A percentile compares a stretch with the other conserved stretches of the same genome.
These are phyloP conservation scores for Terrapene triunguis DNA, from an alignment of 2,113 vertebrate genomes.

Conservation along the genomic window DNA sequence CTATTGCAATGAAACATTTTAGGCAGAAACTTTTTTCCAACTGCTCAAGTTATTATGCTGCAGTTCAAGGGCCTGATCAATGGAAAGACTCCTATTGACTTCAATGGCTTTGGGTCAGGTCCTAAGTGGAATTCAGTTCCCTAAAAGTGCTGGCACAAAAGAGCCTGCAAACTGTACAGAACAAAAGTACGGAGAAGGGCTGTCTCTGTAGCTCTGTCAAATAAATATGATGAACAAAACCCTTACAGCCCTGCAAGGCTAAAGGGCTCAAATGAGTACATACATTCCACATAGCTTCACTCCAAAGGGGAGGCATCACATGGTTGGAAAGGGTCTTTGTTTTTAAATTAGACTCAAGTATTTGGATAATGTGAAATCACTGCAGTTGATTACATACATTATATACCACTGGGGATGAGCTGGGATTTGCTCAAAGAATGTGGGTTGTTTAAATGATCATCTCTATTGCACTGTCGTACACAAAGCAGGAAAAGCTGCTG, in stretches of 20 bases:
- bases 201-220: background rate
- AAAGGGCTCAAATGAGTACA: slow-evolving; percentile 17
- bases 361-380: background rate
- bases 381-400: background rate
- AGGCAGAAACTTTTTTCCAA: slow-evolving; percentile 26
- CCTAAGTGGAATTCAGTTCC: background rate
- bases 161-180: slow-evolving; percentile 10
- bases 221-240: slow-evolving; percentile 39
- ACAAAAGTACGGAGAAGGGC: background rate
- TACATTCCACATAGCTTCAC: background rate
- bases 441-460: background rate
- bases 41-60: background rate
- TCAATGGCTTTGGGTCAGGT: slow-evolving; percentile 30
- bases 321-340: background rate
- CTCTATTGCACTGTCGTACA: background rate
- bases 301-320: background rate
- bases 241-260: slow-evolving; percentile 35
- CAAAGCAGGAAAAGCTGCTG: background rate
- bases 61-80: slow-evolving; percentile 55
- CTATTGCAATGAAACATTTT: background rate
- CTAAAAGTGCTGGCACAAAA: slow-evolving; percentile 60
- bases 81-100: slow-evolving; percentile 41
- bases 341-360: background rate
- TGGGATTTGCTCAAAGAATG: background rate
- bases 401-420: background rate